Conservation (phyloP, 2,888 invertebrate species). For the Ptilodon capucinus region DNA sequence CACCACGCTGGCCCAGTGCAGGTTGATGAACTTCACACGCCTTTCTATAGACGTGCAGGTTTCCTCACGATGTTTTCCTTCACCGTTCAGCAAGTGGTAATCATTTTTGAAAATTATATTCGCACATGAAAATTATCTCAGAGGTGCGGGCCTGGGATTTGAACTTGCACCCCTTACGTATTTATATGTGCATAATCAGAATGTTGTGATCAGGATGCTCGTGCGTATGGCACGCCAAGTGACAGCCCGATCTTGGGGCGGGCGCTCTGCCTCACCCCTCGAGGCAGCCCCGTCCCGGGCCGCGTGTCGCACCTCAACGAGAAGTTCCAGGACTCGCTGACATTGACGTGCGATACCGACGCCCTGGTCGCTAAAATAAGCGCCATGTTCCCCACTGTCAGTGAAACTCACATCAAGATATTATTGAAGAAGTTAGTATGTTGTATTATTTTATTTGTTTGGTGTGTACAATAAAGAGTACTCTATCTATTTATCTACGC, state of each 20-base stretch:
- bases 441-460: not conserved
- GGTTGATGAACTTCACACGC: too few relatives aligned
- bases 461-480: too few relatives aligned
- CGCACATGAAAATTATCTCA: too few relatives aligned
- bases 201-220: slow-evolving; percentile 51
- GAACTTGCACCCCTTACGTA: too few relatives aligned
- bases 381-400: slow-evolving; percentile 95
- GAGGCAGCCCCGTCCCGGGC: slow-evolving; percentile 75
- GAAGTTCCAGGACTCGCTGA: slow-evolving; percentile 84
- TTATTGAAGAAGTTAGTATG: slow-evolving; percentile 92
- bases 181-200: not conserved
- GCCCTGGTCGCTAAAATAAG: slow-evolving; percentile 90
- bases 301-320: slow-evolving; percentile 75
- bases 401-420: slow-evolving; percentile 93
- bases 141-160: too few relatives aligned
- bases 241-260: slow-evolving; percentile 73
- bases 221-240: slow-evolving; percentile 63
- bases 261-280: slow-evolving; percentile 73
- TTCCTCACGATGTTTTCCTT: too few relatives aligned
- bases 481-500: too few relatives aligned
- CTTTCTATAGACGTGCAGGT: too few relatives aligned
- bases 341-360: slow-evolving; percentile 86
- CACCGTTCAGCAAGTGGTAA: too few relatives aligned
- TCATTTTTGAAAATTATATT: too few relatives aligned
- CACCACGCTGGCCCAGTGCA: too few relatives aligned